These are phyloP conservation scores for Ciconia nigra DNA, from an alignment of 2,797 vertebrate genomes.

Conservation along the genomic window DNA sequence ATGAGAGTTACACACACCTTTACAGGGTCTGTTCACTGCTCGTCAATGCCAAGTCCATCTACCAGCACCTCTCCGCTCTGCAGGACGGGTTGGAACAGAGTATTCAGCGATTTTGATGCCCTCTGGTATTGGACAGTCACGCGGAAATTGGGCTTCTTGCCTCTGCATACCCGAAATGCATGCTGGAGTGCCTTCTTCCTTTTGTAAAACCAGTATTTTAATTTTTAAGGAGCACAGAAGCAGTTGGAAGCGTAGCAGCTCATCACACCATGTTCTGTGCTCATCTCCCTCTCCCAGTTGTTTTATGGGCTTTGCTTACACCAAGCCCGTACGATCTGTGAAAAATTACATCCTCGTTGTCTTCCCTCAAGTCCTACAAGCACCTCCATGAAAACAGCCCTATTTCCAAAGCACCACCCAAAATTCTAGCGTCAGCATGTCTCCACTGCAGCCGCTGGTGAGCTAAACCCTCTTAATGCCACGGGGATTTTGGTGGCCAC, in stretches of 20 bases:
- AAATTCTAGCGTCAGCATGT: background rate
- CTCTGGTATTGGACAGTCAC: background rate
- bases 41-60: background rate
- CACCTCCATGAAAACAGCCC: background rate
- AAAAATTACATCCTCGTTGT: background rate
- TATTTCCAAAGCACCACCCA: background rate
- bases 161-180: background rate
- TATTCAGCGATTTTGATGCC: background rate
- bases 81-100: background rate
- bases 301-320: background rate
- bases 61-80: background rate
- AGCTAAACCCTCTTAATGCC: background rate
- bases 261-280: background rate
- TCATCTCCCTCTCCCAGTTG: background rate
- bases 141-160: background rate
- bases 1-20: background rate
- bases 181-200: background rate
- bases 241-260: background rate
- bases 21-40: background rate
- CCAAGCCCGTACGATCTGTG: fast-evolving
- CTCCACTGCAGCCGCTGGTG: background rate
- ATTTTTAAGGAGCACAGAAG: background rate
- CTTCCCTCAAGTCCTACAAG: background rate
- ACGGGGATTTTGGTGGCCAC: background rate
- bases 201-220: background rate